Evolutionary conservation across 2,888 invertebrate species (phyloP), one percentile per base, ranked within the genome.

Genomic region (Eupithecia centaureata): DNA sequence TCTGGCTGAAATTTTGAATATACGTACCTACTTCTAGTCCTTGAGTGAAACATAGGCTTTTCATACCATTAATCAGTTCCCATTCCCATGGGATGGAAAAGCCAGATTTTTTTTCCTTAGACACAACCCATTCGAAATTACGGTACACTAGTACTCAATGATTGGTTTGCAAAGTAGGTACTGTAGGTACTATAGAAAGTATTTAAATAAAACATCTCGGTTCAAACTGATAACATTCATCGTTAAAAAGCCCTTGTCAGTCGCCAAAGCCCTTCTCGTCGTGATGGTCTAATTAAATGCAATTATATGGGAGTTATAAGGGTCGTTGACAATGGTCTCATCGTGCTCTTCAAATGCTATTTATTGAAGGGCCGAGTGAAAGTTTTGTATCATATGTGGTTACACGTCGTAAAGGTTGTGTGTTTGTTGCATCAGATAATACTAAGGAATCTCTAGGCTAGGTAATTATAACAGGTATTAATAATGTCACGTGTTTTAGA

Each of bases 281-380:
- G 51, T 60, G 56, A 61, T 35, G 57, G 22, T 33, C 61, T 64
- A 65, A 65, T 64, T 64, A 61, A 63, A 33, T 51, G 61, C 63
- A 61, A 68, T 61, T 61, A 35, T 27, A 61, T 61, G 63, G 70
- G 66, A 61, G 64, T 61, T 61, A 35, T 27, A 61, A 63, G 63
- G 70, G 66, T 70, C 70, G 64, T 57, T 57, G 61, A 63, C 54
- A 70, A 70, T 22, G 52, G 35, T 59, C 59, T 57, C 69, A 63
- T 63, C 70, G 64, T 58, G 70, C 32, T 61, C 54, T 35, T 65
- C 60, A 61, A 57, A 52, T 57, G 63, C 70, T 66, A 67, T 70
- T 70, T 66, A 67, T 70, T 70, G 70, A 86, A 92, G 91, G 92
- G 91, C 90, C 87, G 73, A 85, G 91, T 84, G 92, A 92, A 92